Conservation (phyloP, 1,140 invertebrate species). For the Agrypnia vestita region DNA sequence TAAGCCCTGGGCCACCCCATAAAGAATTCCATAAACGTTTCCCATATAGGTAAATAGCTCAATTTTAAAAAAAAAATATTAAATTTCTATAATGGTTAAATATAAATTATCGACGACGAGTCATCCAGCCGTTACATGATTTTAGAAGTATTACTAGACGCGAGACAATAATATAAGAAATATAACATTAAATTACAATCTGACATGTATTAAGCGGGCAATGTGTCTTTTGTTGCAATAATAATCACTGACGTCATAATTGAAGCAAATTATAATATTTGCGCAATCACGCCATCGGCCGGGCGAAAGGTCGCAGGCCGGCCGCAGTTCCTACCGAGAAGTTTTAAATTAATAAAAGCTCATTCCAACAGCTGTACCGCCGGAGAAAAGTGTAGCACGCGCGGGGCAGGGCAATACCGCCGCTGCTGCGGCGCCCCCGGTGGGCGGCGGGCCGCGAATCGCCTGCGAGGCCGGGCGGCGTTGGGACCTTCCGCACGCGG, state of each 20-base stretch:
- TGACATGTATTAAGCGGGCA: slow-evolving; percentile 3
- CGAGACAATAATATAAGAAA: no score
- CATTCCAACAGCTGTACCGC: neutral
- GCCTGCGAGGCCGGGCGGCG: neutral
- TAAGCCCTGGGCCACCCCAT: no score
- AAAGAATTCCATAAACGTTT: no score
- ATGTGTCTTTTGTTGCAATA: slow-evolving; percentile 25
- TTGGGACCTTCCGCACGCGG: neutral
- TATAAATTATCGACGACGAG: no score
- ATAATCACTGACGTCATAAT: slow-evolving; percentile 24
- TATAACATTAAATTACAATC: neutral
- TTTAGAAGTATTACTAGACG: no score
- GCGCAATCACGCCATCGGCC: slow-evolving; percentile 21
- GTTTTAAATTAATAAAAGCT: slow-evolving; percentile 30
- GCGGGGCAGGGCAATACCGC: neutral
- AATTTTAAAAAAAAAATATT: no score
- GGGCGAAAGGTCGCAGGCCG: slow-evolving; percentile 17
- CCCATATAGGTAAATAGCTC: no score
- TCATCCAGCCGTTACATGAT: no score
- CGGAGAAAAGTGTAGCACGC: neutral
- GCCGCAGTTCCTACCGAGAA: neutral
- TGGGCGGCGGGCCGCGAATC: neutral
- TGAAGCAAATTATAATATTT: neutral
- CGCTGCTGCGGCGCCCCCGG: neutral
- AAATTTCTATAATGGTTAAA: no score